A percentile compares a stretch with the other conserved stretches of the same genome.
phyloP scores from a whole-genome alignment of 2,113 vertebrate species.

The Lophura nycthemera region DNA sequence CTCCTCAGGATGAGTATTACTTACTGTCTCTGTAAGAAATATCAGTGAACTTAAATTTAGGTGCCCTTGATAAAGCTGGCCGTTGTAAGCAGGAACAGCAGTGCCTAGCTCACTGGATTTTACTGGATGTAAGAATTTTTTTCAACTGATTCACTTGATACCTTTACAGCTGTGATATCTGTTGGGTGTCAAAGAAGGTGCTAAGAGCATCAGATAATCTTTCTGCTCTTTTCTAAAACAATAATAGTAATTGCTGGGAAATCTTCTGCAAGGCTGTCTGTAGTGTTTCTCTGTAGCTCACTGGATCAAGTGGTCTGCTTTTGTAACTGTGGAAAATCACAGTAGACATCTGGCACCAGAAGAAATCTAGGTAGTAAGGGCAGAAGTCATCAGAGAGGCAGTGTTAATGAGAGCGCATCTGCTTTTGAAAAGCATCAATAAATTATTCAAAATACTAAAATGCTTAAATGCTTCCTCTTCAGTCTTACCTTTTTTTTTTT shows the following conservation, averaged over 20 bases:
- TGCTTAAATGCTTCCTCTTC: slow-evolving; percentile 53
- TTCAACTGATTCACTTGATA: background rate
- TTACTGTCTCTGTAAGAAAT: background rate
- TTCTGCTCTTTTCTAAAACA: background rate
- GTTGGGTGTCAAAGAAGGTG: background rate
- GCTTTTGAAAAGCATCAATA: slow-evolving; percentile 53
- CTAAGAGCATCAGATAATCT: background rate
- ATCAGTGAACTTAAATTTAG: background rate
- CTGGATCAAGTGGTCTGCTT: background rate
- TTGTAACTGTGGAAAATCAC: background rate
- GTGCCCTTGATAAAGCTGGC: background rate
- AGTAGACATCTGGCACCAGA: slow-evolving; percentile 26
- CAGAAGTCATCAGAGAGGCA: slow-evolving; percentile 3
- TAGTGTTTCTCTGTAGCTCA: background rate
- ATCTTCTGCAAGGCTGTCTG: background rate
- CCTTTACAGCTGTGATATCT: background rate
- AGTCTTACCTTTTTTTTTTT: background rate
- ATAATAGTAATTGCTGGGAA: background rate
- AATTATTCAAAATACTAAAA: slow-evolving; percentile 62
- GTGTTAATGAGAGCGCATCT: slow-evolving; percentile 57
- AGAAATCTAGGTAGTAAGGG: background rate
- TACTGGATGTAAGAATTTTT: background rate
- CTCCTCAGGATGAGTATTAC: background rate
- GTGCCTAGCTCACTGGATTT: background rate
- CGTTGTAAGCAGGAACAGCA: background rate